Evolutionary conservation across 2,797 vertebrate species (phyloP).

Genomic region (Myotis findleyi): DNA sequence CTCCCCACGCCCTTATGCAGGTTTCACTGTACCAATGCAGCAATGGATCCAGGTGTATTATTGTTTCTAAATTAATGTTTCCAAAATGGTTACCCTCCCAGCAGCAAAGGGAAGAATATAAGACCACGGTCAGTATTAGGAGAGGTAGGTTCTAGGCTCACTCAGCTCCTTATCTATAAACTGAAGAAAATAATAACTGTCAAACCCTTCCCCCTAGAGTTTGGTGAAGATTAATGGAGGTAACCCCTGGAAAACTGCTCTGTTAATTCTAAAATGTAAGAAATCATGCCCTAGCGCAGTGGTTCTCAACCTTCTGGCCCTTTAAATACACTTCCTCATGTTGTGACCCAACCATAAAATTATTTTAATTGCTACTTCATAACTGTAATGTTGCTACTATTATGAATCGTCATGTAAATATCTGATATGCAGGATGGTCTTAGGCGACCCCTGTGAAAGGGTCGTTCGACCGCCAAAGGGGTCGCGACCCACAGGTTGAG

Average conservation of each 20-base stretch:
- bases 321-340: too few relatives aligned
- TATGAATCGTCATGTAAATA: too few relatives aligned
- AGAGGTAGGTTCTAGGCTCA: not conserved
- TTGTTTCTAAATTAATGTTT: not conserved
- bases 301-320: too few relatives aligned
- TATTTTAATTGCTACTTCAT: too few relatives aligned
- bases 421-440: too few relatives aligned
- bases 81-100: not conserved
- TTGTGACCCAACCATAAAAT: too few relatives aligned
- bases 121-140: too few relatives aligned
- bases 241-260: not conserved
- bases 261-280: not conserved
- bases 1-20: fast-evolving
- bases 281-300: too few relatives aligned
- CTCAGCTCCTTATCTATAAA: not conserved
- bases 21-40: fast-evolving
- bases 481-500: too few relatives aligned
- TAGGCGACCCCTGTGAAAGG: too few relatives aligned
- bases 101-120: not conserved
- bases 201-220: not conserved
- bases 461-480: too few relatives aligned
- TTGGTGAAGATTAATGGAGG: not conserved
- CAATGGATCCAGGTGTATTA: fast-evolving
- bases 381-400: too few relatives aligned
- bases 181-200: not conserved